These are phyloP conservation scores for Cosmopolites sordidus DNA, from an alignment of 2,888 invertebrate genomes.

Conservation along the genomic window DNA sequence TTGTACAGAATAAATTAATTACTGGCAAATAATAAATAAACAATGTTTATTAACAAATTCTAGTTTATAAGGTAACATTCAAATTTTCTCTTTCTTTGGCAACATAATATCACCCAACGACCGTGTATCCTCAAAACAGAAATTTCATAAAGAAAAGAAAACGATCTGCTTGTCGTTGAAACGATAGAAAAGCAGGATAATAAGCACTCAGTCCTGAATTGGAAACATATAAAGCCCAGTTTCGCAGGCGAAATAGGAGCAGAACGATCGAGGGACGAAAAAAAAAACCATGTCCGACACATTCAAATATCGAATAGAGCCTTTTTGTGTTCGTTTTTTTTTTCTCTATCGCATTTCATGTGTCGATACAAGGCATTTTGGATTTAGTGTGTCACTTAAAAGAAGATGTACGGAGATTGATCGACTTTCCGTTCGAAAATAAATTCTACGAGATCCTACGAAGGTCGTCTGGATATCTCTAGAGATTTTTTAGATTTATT, in stretches of 20 bases:
- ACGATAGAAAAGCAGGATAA: conserved; percentile 1
- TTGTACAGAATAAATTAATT: no score
- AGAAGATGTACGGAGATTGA: conserved; percentile 4
- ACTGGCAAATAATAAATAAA: no score
- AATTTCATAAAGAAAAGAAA: neutral
- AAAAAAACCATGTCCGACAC: conserved; percentile 1
- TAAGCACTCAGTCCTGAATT: neutral
- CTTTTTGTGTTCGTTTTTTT: conserved; percentile 1
- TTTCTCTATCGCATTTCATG: neutral
- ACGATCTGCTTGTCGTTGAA: neutral
- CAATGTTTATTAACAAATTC: no score
- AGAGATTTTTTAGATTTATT: conserved; percentile 1
- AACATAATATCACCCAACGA: no score
- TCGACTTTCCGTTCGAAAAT: conserved; percentile 2
- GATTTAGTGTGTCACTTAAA: conserved; percentile 3
- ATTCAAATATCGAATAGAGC: conserved; percentile 1
- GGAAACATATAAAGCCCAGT: neutral
- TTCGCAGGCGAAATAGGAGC: neutral
- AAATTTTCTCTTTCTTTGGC: no score
- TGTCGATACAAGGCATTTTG: conserved; percentile 1
- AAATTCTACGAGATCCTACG: neutral
- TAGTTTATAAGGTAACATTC: no score
- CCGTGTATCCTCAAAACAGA: neutral
- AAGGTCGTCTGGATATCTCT: neutral
- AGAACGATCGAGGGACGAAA: neutral